Evolutionary conservation across 2,113 vertebrate species (phyloP).

Genomic region (Galemys pyrenaicus): DNA sequence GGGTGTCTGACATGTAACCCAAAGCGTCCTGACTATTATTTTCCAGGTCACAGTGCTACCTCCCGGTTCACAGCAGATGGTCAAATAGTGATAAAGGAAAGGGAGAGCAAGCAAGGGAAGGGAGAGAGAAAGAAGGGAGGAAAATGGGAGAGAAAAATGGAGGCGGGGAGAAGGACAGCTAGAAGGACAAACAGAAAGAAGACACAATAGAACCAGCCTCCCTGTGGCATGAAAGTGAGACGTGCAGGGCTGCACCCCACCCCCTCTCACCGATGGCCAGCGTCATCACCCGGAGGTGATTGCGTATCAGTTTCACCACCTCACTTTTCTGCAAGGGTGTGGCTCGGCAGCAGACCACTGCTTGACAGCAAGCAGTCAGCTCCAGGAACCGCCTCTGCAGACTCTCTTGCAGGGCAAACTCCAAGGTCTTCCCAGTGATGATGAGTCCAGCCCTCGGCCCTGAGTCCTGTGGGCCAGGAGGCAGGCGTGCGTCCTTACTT

Average conservation of each 20-base stretch:
- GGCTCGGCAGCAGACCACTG: conserved; percentile 91
- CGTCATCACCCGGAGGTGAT: conserved; percentile 87
- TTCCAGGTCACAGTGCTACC: not conserved
- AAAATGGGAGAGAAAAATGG: not conserved
- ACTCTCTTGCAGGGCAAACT: conserved; percentile 87
- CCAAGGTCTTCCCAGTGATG: conserved; percentile 89
- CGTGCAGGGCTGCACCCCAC: accelerated
- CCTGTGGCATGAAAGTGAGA: not conserved
- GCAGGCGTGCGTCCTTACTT: not conserved
- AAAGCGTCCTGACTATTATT: not conserved
- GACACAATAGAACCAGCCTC: not conserved
- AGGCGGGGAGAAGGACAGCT: too few relatives aligned
- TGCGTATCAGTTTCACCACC: conserved; percentile 87
- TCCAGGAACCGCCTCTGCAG: conserved; percentile 86
- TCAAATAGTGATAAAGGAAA: not conserved
- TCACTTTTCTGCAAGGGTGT: conserved; percentile 93
- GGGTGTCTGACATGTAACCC: not conserved
- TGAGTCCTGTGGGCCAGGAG: not conserved
- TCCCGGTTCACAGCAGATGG: not conserved
- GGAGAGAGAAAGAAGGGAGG: not conserved
- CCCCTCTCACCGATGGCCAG: conserved; percentile 89
- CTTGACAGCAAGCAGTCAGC: conserved; percentile 84
- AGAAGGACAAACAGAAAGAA: not conserved
- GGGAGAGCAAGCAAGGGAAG: too few relatives aligned
- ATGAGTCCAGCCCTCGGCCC: conserved; percentile 83